Evolutionary conservation across 2,113 vertebrate genomes (phyloP).

Genomic region (Sapajus apella): DNA sequence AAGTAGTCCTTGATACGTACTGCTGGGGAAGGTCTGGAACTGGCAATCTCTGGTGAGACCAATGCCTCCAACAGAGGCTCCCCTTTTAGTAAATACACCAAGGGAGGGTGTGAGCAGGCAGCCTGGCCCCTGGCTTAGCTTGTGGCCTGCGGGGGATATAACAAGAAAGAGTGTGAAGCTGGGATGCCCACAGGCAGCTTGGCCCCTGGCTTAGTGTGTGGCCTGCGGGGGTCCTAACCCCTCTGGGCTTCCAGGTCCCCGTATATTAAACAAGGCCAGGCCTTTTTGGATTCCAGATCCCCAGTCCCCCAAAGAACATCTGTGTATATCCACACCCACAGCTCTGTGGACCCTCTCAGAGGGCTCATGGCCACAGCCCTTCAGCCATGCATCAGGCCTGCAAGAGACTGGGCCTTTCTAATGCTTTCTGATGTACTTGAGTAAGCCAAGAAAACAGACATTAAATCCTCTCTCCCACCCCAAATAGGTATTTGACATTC

Average conservation of each 20-base stretch:
- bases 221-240: rapidly evolving
- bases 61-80: not conserved
- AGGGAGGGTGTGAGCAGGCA: not conserved
- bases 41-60: not conserved
- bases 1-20: not conserved
- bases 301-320: not conserved
- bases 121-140: not conserved
- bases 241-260: not conserved
- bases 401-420: not conserved
- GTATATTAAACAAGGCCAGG: not conserved
- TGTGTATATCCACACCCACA: not conserved
- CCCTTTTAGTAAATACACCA: not conserved
- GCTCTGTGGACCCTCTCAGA: not conserved
- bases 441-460: not conserved
- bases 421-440: not conserved
- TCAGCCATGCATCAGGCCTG: not conserved
- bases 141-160: rapidly evolving
- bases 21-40: not conserved
- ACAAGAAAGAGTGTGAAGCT: not conserved
- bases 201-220: not conserved
- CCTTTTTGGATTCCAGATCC: not conserved
- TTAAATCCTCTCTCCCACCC: not conserved
- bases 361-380: rapidly evolving
- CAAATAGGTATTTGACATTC: not conserved
- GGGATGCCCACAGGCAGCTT: not conserved